These are phyloP conservation scores for Xenopus tropicalis DNA, from an alignment of 2,113 vertebrate species.

Conservation along the genomic window DNA sequence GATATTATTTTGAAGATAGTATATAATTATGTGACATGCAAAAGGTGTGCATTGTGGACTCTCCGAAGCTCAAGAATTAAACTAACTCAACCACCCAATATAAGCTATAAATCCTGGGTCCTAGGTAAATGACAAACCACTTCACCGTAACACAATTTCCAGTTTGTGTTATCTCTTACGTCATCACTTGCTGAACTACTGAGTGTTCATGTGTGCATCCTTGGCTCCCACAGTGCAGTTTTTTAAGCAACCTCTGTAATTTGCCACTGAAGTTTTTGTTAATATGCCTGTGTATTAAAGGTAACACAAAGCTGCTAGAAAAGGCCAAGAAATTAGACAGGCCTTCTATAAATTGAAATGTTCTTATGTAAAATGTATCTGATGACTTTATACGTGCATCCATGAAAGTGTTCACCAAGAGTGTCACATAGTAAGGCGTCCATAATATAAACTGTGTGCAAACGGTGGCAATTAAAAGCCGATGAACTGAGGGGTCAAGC, in stretches of 20 bases:
- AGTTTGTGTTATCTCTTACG: constrained; percentile 47
- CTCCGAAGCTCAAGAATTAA: constrained; percentile 4
- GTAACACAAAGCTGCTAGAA: constrained; percentile 85
- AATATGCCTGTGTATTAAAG: constrained; percentile 86
- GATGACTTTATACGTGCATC: constrained; percentile 58
- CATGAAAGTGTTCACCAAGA: constrained; percentile 78
- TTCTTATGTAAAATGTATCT: constrained; percentile 57
- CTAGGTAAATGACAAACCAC: constrained; percentile 4
- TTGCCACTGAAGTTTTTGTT: constrained; percentile 86
- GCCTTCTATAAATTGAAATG: constrained; percentile 72
- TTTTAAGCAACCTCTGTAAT: constrained; percentile 76
- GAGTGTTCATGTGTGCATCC: constrained; percentile 75
- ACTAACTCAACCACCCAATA: constrained; percentile 1
- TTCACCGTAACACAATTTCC: neutral
- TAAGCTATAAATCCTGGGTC: neutral
- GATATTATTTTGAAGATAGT: neutral
- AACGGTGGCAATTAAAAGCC: constrained; percentile 84
- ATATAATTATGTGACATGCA: constrained; percentile 8
- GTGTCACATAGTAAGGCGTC: constrained; percentile 87
- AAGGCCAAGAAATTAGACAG: constrained; percentile 85
- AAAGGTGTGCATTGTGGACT: neutral
- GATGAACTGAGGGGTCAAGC: constrained; percentile 84
- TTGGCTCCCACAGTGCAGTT: constrained; percentile 73
- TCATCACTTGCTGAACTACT: constrained; percentile 80
- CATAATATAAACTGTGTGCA: constrained; percentile 88